Conservation (phyloP, 2,113 vertebrate genomes). For the Petaurus breviceps region DNA sequence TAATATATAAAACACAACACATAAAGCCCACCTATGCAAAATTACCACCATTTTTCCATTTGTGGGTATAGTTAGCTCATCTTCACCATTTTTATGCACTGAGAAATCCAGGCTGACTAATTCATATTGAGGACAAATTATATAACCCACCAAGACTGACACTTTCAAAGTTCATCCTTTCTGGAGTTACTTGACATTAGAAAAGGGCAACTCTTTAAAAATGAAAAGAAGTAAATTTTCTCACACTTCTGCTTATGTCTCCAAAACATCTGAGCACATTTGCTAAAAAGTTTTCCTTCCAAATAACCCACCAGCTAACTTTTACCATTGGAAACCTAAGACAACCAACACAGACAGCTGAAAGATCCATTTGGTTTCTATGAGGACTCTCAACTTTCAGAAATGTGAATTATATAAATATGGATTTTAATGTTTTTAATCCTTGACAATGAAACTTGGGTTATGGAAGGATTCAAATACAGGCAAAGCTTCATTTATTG, state of each 20-base stretch:
- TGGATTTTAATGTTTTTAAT: not conserved
- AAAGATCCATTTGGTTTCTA: not conserved
- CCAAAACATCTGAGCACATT: conserved; percentile 59
- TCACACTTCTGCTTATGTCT: conserved; percentile 70
- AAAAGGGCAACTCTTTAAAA: conserved; percentile 77
- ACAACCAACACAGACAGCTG: not conserved
- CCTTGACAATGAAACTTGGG: not conserved
- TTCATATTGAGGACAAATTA: conserved; percentile 78
- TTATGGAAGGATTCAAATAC: not conserved
- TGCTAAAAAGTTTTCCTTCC: conserved; percentile 63
- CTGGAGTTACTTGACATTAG: conserved; percentile 75
- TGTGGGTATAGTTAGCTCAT: conserved; percentile 65
- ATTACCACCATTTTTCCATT: conserved; percentile 59
- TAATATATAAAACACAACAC: conserved; percentile 24
- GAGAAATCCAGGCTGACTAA: conserved; percentile 65
- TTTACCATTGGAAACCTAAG: conserved; percentile 21
- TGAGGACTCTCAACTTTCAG: conserved; percentile 23
- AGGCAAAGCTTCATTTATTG: not conserved
- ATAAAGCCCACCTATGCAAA: conserved; percentile 29
- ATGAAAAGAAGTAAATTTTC: conserved; percentile 78
- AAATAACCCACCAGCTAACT: conserved; percentile 59
- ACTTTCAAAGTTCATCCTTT: conserved; percentile 78
- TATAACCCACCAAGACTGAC: conserved; percentile 70
- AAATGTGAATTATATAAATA: conserved; percentile 19
- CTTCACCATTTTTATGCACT: conserved; percentile 70